These are phyloP conservation scores for Turnix velox DNA, from an alignment of 2,113 vertebrate genomes.

Conservation along the genomic window DNA sequence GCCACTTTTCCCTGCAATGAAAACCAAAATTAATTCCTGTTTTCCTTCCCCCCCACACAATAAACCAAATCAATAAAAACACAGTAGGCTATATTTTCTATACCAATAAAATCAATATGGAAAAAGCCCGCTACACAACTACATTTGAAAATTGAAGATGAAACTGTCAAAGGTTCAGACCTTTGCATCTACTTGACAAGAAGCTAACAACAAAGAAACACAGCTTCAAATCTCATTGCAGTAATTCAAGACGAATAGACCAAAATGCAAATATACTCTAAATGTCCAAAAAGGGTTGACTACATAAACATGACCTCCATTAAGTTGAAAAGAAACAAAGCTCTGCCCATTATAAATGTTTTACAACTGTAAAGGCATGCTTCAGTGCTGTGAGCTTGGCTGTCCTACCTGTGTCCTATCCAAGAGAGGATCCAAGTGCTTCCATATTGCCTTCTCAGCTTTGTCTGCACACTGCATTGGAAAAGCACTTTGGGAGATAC, in stretches of 20 bases:
- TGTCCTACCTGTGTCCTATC: conserved; percentile 69
- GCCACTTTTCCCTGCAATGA: neutral
- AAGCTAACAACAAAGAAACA: neutral
- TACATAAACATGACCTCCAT: neutral
- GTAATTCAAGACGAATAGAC: neutral
- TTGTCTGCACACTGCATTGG: neutral
- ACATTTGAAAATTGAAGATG: neutral
- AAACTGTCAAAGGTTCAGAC: neutral
- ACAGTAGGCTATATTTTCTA: neutral
- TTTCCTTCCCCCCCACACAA: neutral
- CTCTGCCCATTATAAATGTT: neutral
- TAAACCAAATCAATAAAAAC: neutral
- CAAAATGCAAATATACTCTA: neutral
- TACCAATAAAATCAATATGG: neutral
- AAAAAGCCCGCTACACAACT: neutral
- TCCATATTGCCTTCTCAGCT: neutral
- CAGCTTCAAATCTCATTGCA: neutral
- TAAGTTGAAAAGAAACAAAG: neutral
- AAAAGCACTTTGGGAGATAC: conserved; percentile 67
- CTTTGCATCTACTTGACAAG: neutral
- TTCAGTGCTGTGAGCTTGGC: neutral
- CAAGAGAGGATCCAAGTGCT: conserved; percentile 57
- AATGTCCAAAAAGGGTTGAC: neutral
- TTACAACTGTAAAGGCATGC: neutral
- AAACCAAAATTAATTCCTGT: neutral